Percentiles rank a stretch among this genome's conserved stretches.
Conservation (phyloP, 2,888 invertebrate species). For the Apeira syringaria region DNA sequence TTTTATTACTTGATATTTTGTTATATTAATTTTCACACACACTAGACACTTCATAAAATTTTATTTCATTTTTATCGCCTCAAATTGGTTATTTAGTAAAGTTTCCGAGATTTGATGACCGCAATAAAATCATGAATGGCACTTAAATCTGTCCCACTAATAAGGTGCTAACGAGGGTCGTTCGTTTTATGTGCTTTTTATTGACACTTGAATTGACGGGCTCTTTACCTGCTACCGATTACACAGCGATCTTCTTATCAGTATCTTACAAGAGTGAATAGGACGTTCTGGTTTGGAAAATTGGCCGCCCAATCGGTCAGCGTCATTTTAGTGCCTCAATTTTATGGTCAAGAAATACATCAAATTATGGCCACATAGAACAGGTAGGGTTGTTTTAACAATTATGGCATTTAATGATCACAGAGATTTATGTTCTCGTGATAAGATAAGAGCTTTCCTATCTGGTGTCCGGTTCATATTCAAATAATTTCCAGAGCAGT, state of each 20-base stretch:
- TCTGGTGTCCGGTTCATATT: slow-evolving; percentile 8
- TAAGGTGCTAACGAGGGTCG: slow-evolving; percentile 78
- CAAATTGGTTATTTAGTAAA: slow-evolving; percentile 51
- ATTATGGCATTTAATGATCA: slow-evolving; percentile 15
- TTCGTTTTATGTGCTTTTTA: slow-evolving; percentile 77
- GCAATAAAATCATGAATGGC: slow-evolving; percentile 66
- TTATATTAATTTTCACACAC: slow-evolving; percentile 25
- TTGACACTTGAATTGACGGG: slow-evolving; percentile 65
- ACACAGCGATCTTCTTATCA: slow-evolving; percentile 54
- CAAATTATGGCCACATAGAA: slow-evolving; percentile 17
- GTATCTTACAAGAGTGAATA: slow-evolving; percentile 55
- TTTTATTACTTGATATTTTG: slow-evolving; percentile 17
- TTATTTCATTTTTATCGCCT: slow-evolving; percentile 48
- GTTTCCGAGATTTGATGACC: slow-evolving; percentile 55
- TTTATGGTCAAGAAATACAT: slow-evolving; percentile 22
- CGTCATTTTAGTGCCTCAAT: slow-evolving; percentile 64
- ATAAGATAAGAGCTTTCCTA: slow-evolving; percentile 11
- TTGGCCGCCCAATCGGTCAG: slow-evolving; percentile 30
- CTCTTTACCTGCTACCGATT: slow-evolving; percentile 52
- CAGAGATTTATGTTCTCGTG: slow-evolving; percentile 18
- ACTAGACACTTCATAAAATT: slow-evolving; percentile 31
- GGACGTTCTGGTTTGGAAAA: slow-evolving; percentile 25
- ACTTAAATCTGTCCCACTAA: slow-evolving; percentile 73
- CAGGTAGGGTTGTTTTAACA: slow-evolving; percentile 23
- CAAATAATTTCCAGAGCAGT: slow-evolving; percentile 4